A percentile compares a stretch with the other conserved stretches of the same genome.
phyloP scores from a whole-genome alignment of 2,113 vertebrate genomes.

The Mobula hypostoma region DNA sequence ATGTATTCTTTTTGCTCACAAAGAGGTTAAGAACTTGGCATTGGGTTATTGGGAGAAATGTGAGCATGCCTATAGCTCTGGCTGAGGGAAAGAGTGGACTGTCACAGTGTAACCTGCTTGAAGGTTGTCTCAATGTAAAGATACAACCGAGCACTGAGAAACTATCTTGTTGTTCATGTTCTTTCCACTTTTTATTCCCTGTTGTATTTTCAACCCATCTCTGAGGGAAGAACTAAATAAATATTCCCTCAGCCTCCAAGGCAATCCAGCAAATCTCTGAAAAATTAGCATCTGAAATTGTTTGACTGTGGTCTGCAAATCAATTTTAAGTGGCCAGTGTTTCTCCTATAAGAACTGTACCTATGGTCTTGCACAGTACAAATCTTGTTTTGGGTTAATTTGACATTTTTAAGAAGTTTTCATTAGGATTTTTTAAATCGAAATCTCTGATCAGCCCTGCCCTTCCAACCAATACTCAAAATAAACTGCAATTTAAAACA shows the following conservation, averaged over 20 bases:
- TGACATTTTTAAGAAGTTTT: background rate
- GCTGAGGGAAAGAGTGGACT: too few species aligned
- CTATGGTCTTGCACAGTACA: background rate
- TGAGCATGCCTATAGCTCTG: background rate
- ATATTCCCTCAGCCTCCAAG: background rate
- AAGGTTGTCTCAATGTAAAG: background rate
- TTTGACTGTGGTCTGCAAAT: background rate
- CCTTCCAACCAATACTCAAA: background rate
- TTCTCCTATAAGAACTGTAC: background rate
- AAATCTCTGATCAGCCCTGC: too few species aligned
- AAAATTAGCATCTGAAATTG: background rate
- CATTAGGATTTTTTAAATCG: background rate
- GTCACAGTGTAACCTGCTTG: background rate
- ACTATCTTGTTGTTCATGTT: background rate
- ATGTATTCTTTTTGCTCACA: background rate
- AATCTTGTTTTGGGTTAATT: background rate
- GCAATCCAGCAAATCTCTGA: background rate
- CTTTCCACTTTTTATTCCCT: background rate
- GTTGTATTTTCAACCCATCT: background rate
- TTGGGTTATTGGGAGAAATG: background rate
- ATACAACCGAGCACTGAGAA: background rate
- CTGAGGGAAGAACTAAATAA: background rate
- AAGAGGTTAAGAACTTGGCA: background rate
- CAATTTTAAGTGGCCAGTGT: background rate
- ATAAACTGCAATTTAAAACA: background rate